These are phyloP conservation scores for Verasper variegatus DNA, from an alignment of 2,113 vertebrate species.

Conservation along the genomic window DNA sequence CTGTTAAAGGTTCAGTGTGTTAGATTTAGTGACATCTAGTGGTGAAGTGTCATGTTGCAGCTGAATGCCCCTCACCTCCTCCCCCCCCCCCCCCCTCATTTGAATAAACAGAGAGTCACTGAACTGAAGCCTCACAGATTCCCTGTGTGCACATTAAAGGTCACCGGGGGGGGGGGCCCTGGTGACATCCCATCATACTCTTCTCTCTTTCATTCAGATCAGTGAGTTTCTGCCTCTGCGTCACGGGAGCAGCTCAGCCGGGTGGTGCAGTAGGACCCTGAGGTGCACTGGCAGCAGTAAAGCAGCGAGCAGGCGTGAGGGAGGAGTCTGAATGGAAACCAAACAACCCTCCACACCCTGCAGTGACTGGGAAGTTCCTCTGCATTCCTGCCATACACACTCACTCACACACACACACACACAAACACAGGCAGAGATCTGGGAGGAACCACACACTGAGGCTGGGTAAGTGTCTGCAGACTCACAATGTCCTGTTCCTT, in stretches of 20 bases:
- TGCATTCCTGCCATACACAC: conserved; percentile 72
- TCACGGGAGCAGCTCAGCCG: not conserved
- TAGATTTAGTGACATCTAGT: too few species aligned
- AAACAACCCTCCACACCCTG: conserved; percentile 77
- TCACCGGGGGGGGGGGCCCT: too few species aligned
- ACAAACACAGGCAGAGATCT: conserved; percentile 16
- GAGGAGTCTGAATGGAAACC: conserved; percentile 68
- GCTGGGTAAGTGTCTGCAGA: conserved; percentile 55
- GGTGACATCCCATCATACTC: too few species aligned
- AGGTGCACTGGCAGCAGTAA: conserved; percentile 28
- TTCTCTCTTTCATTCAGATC: too few species aligned
- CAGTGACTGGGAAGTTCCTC: conserved; percentile 67
- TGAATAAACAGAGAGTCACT: too few species aligned
- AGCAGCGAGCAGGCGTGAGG: conserved; percentile 27
- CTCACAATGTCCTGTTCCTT: conserved; percentile 4
- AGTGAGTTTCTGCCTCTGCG: too few species aligned
- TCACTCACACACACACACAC: conserved; percentile 19
- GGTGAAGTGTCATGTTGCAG: too few species aligned
- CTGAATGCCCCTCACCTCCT: too few species aligned
- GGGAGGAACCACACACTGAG: conserved; percentile 17
- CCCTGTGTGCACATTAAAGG: too few species aligned
- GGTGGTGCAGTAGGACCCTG: conserved; percentile 79
- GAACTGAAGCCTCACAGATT: too few species aligned
- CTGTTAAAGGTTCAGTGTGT: too few species aligned
- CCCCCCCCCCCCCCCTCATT: too few species aligned